Conservation (phyloP, 1,140 invertebrate genomes). For the Cheumatopsyche charites region DNA sequence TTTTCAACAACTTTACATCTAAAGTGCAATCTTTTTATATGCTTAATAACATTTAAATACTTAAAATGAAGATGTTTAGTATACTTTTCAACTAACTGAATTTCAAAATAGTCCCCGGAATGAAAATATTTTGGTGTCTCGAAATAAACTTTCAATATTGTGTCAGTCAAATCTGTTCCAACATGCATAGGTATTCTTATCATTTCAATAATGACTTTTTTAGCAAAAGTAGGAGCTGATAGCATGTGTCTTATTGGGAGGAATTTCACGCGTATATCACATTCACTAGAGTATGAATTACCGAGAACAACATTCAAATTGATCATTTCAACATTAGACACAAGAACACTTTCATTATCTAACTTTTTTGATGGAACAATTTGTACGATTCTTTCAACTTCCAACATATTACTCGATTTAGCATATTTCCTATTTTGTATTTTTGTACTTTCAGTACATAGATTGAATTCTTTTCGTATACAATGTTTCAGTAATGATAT, state of each 20-base stretch:
- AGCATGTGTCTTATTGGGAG: slow-evolving; percentile 23
- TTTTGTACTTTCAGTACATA: neutral
- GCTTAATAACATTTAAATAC: slow-evolving; percentile 56
- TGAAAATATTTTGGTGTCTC: slow-evolving; percentile 56
- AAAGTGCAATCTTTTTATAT: slow-evolving; percentile 54
- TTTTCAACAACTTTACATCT: slow-evolving; percentile 54
- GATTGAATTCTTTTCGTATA: slow-evolving; percentile 1
- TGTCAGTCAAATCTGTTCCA: slow-evolving; percentile 57
- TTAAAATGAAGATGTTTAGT: slow-evolving; percentile 56
- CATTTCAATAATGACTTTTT: slow-evolving; percentile 36
- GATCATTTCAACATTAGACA: slow-evolving; percentile 37
- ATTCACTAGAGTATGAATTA: slow-evolving; percentile 17
- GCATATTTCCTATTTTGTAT: neutral
- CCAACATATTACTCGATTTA: neutral
- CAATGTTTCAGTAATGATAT: slow-evolving; percentile 17
- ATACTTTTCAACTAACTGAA: slow-evolving; percentile 54
- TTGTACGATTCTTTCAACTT: slow-evolving; percentile 43
- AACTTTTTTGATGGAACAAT: slow-evolving; percentile 34
- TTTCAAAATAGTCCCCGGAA: slow-evolving; percentile 56
- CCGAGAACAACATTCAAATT: slow-evolving; percentile 36
- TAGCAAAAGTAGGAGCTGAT: slow-evolving; percentile 38
- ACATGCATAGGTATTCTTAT: slow-evolving; percentile 49
- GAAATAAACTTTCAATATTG: slow-evolving; percentile 58
- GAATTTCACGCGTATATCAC: slow-evolving; percentile 36
- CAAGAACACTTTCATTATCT: slow-evolving; percentile 22